phyloP scores from a whole-genome alignment of 2,797 vertebrate genomes.

The Sciurus vulgaris region DNA sequence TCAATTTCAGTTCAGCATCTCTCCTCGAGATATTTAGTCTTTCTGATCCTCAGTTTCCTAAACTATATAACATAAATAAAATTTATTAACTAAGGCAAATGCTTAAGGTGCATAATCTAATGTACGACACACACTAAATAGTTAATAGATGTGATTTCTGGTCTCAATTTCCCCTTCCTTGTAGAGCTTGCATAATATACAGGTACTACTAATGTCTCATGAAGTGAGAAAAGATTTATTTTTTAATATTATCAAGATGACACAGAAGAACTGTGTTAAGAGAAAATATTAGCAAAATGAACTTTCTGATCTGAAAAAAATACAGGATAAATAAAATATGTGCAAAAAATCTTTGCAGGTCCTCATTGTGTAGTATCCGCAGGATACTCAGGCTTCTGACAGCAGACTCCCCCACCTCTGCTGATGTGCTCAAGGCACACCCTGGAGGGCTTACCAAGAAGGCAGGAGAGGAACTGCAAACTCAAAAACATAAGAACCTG shows the following conservation, averaged over 20 bases:
- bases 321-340: not conserved
- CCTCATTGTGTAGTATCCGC: not conserved
- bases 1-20: too few species aligned
- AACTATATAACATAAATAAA: not conserved
- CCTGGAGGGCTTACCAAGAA: not conserved
- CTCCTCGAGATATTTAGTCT: not conserved
- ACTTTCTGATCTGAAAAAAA: not conserved
- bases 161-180: not conserved
- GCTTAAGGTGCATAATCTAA: rapidly evolving
- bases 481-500: not conserved
- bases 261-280: not conserved
- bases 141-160: not conserved
- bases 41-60: not conserved
- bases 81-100: not conserved
- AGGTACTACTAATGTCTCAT: not conserved
- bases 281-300: not conserved
- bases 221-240: not conserved
- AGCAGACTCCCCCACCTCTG: not conserved
- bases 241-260: not conserved
- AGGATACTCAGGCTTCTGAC: rapidly evolving
- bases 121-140: not conserved
- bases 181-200: not conserved
- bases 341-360: not conserved
- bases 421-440: not conserved
- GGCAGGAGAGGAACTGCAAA: not conserved